phyloP scores from a whole-genome alignment of 2,888 invertebrate species.

The Schizaphis graminum region DNA sequence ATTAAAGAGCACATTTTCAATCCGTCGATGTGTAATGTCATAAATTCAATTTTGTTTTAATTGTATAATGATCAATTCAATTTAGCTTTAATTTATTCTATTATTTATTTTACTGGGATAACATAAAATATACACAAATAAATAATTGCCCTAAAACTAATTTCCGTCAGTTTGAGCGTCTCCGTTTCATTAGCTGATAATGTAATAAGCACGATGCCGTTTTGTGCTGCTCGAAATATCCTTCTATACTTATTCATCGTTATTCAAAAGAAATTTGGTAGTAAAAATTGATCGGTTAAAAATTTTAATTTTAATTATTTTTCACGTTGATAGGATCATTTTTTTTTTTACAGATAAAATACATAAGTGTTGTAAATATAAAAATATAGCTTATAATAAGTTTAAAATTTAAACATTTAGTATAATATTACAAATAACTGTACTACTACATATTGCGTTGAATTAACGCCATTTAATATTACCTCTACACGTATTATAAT shows the following conservation, averaged over 20 bases:
- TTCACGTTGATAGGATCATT: not conserved
- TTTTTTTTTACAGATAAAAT: not conserved
- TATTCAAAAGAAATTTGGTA: not conserved
- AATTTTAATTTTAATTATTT: not conserved
- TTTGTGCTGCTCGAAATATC: not conserved
- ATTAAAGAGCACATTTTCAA: not conserved
- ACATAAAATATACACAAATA: not conserved
- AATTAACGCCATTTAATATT: not conserved
- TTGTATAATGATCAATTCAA: not conserved
- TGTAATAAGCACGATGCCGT: not conserved
- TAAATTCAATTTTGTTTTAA: not conserved
- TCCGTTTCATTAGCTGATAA: not conserved
- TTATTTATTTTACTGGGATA: not conserved
- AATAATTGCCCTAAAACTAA: conserved; percentile 8
- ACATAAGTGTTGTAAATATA: not conserved
- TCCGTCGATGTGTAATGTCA: not conserved
- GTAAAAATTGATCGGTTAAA: not conserved
- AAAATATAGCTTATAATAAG: not conserved
- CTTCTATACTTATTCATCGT: not conserved
- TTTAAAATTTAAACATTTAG: not conserved
- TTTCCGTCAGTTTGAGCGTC: not conserved
- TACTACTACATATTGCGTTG: not conserved
- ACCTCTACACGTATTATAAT: not conserved
- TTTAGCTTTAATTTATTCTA: not conserved
- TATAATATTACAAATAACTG: not conserved